Evolutionary conservation across 2,888 invertebrate species (phyloP).

Genomic region (Caenorhabditis japonica): DNA sequence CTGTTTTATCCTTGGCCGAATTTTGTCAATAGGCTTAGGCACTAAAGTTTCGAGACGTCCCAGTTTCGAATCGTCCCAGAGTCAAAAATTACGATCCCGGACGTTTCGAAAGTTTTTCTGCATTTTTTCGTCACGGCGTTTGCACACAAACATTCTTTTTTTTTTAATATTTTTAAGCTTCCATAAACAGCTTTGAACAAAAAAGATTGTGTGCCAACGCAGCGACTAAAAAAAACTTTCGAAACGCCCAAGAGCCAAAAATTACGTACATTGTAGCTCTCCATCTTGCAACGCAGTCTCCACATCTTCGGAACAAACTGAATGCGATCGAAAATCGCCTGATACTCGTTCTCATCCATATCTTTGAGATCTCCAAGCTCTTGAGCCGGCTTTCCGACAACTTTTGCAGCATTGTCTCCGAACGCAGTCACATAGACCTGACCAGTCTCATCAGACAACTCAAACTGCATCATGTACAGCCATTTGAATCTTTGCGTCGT

Average conservation of each 20-base stretch:
- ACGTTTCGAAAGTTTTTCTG: too few relatives aligned
- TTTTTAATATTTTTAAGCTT: not conserved
- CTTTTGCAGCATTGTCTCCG: slow-evolving; percentile 84
- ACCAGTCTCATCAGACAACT: slow-evolving; percentile 89
- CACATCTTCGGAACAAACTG: slow-evolving; percentile 87
- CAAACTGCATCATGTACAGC: slow-evolving; percentile 81
- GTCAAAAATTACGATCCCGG: too few relatives aligned
- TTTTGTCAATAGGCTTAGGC: too few relatives aligned
- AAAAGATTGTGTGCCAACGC: too few relatives aligned
- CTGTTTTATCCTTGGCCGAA: too few relatives aligned
- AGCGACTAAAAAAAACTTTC: too few relatives aligned
- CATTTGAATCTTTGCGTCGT: slow-evolving; percentile 87
- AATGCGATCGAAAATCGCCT: slow-evolving; percentile 84
- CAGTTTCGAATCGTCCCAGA: too few relatives aligned
- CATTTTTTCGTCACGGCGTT: too few relatives aligned
- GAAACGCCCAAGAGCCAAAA: too few relatives aligned
- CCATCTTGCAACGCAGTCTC: slow-evolving; percentile 89
- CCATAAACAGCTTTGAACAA: not conserved
- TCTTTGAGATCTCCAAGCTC: slow-evolving; percentile 84
- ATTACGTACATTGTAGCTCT: slow-evolving; percentile 85
- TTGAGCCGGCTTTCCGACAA: slow-evolving; percentile 84
- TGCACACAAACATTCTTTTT: too few relatives aligned
- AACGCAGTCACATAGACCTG: slow-evolving; percentile 93
- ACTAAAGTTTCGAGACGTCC: too few relatives aligned
- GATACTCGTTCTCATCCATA: slow-evolving; percentile 80